A percentile compares a stretch with the other conserved stretches of the same genome.
Conservation (phyloP, 2,888 invertebrate species). For the Rhaphigaster nebulosa region DNA sequence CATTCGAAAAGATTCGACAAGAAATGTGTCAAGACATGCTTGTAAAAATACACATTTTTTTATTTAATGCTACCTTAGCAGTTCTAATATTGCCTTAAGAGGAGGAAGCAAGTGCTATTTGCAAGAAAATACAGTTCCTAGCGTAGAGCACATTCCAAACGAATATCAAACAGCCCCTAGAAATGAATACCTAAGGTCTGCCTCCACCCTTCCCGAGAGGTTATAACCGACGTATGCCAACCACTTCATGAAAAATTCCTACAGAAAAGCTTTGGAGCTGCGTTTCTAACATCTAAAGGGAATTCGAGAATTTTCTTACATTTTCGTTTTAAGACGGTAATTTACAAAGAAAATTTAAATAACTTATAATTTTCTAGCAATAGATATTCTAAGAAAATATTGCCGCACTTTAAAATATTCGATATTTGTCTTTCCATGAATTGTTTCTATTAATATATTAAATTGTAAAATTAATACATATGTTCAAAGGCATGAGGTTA, state of each 20-base stretch:
- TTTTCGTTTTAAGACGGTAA: background rate
- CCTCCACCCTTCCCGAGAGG: background rate
- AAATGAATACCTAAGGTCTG: constrained; percentile 15
- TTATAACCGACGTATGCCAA: background rate
- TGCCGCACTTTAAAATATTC: too few relatives aligned
- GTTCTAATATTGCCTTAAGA: background rate
- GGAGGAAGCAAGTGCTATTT: background rate
- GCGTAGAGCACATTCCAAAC: background rate
- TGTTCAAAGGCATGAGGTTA: too few relatives aligned
- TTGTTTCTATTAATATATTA: too few relatives aligned
- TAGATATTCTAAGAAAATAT: too few relatives aligned
- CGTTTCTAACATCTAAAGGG: background rate
- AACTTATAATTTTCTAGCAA: background rate
- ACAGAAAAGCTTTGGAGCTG: background rate
- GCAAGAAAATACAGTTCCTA: background rate
- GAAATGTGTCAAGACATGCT: too few relatives aligned
- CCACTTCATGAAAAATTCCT: constrained; percentile 33
- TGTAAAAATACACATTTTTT: too few relatives aligned
- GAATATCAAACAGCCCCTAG: constrained; percentile 18
- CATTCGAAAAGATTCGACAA: too few relatives aligned
- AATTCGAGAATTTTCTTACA: background rate
- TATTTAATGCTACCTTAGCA: background rate
- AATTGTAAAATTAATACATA: too few relatives aligned
- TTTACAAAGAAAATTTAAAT: background rate
- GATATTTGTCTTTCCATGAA: too few relatives aligned